A percentile compares a stretch with the other conserved stretches of the same genome.
phyloP scores from a whole-genome alignment of 2,797 vertebrate species.

The Chelon labrosus region DNA sequence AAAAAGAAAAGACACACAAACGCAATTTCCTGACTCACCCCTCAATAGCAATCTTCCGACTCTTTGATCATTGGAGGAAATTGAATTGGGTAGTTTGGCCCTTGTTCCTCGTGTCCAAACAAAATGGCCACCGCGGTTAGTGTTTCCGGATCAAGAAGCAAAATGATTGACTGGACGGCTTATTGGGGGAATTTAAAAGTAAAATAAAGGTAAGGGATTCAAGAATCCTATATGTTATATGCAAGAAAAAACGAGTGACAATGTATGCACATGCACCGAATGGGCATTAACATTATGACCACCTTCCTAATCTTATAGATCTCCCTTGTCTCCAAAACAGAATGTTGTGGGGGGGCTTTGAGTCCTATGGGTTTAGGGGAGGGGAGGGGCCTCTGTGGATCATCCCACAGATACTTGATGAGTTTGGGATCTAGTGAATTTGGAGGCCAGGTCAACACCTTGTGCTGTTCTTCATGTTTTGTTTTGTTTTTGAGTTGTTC shows the following conservation, averaged over 20 bases:
- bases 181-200: not conserved
- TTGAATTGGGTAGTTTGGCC: slow-evolving; percentile 49
- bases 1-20: not conserved
- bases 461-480: too few species aligned
- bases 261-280: too few species aligned
- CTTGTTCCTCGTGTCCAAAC: slow-evolving; percentile 21
- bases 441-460: too few species aligned
- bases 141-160: slow-evolving; percentile 49
- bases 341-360: too few species aligned
- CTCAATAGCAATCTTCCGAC: slow-evolving; percentile 44
- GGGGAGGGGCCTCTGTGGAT: too few species aligned
- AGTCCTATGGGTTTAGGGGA: too few species aligned
- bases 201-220: not conserved
- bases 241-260: not conserved
- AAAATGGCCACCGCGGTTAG: slow-evolving; percentile 16
- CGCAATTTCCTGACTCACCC: slow-evolving; percentile 47
- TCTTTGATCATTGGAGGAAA: slow-evolving; percentile 59
- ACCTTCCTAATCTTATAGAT: too few species aligned
- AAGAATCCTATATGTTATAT: not conserved
- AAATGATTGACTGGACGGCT: slow-evolving; percentile 2
- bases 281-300: too few species aligned
- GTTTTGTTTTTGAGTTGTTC: too few species aligned
- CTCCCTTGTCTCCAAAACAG: too few species aligned
- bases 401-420: too few species aligned
- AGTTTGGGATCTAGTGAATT: too few species aligned